Evolutionary conservation across 2,797 vertebrate genomes (phyloP).

Genomic region (Cyprinodon diabolis): DNA sequence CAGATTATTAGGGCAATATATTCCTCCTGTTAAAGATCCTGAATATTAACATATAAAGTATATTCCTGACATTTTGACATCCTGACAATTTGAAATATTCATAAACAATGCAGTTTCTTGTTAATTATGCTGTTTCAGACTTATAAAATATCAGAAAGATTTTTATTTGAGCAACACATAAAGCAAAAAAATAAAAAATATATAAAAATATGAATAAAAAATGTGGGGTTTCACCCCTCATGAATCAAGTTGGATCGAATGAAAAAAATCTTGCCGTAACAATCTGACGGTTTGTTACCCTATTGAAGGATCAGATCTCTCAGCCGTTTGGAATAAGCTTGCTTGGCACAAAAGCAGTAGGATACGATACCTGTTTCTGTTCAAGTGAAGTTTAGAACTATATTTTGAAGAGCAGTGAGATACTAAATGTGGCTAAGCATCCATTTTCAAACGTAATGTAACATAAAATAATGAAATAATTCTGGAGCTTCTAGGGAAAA

Average conservation of each 20-base stretch:
- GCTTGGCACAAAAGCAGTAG: background rate
- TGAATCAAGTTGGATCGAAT: background rate
- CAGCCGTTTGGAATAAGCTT: background rate
- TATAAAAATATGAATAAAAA: background rate
- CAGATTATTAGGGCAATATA: background rate
- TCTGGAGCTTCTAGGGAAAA: too few relatives aligned
- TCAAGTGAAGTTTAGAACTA: too few relatives aligned
- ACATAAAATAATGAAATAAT: too few relatives aligned
- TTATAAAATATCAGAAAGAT: background rate
- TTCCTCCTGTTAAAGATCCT: constrained; percentile 5
- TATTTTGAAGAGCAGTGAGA: too few relatives aligned
- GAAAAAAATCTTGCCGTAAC: background rate
- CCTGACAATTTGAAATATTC: too few relatives aligned
- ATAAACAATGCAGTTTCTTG: background rate
- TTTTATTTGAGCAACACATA: background rate
- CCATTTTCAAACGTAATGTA: too few relatives aligned
- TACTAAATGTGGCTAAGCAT: too few relatives aligned
- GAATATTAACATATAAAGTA: background rate
- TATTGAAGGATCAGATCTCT: background rate
- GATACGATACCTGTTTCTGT: too few relatives aligned
- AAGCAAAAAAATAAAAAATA: background rate
- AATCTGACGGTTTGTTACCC: background rate
- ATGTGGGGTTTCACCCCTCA: background rate
- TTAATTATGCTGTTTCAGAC: background rate
- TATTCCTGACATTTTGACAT: background rate